Evolutionary conservation across 2,888 invertebrate species (phyloP).

Genomic region (Pachliopta kotzebuea): DNA sequence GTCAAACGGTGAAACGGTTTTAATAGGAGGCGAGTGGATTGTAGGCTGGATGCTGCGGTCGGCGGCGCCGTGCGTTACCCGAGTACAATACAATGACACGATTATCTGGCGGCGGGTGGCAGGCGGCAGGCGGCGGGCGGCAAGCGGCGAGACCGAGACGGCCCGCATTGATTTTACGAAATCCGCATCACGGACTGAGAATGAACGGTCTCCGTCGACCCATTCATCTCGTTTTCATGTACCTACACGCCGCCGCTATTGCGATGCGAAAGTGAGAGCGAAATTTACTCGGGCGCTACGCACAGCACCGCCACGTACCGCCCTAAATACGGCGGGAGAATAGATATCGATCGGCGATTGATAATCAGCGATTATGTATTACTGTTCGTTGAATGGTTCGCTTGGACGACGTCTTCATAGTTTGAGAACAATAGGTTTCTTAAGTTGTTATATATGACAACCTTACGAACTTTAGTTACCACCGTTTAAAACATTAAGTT

Average conservation of each 20-base stretch:
- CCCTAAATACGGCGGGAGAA: constrained; percentile 63
- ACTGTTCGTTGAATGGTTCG: constrained; percentile 25
- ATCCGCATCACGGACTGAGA: constrained; percentile 72
- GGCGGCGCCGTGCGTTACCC: constrained; percentile 59
- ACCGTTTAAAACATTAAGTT: no score
- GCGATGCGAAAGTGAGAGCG: constrained; percentile 78
- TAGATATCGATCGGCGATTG: constrained; percentile 54
- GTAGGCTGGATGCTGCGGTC: constrained; percentile 54
- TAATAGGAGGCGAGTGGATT: constrained; percentile 60
- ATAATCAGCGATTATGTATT: constrained; percentile 35
- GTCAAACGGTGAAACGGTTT: constrained; percentile 47
- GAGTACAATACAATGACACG: constrained; percentile 68
- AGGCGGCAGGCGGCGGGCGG: constrained; percentile 64
- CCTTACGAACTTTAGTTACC: no score
- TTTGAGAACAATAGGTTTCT: no score
- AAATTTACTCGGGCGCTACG: constrained; percentile 73
- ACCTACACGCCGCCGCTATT: constrained; percentile 62
- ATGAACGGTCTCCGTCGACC: constrained; percentile 72
- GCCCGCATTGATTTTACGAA: constrained; percentile 75
- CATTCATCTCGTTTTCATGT: constrained; percentile 80
- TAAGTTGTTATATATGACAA: background rate
- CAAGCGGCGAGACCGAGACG: constrained; percentile 61
- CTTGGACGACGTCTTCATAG: background rate
- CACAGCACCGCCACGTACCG: constrained; percentile 52
- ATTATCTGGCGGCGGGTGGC: constrained; percentile 57